Conservation (phyloP, 1,140 invertebrate species). For the Pararge aegeria region DNA sequence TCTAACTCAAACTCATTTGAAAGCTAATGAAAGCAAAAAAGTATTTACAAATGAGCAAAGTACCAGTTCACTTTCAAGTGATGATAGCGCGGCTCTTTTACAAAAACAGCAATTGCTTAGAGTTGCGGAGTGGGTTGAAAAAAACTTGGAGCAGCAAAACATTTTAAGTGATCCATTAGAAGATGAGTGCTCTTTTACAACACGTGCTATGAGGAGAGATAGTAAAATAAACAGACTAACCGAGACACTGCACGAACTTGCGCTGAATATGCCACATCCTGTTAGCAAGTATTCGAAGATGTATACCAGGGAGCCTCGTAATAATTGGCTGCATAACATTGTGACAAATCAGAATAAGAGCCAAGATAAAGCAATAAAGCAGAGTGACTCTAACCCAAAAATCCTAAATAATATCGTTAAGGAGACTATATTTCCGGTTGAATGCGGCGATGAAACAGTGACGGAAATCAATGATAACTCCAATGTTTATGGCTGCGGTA, state of each 20-base stretch:
- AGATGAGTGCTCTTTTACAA: constrained; percentile 57
- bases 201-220: constrained; percentile 47
- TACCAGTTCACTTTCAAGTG: constrained; percentile 75
- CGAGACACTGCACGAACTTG: constrained; percentile 67
- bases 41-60: constrained; percentile 75
- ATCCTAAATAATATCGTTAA: constrained; percentile 54
- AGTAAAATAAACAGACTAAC: constrained; percentile 63
- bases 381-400: constrained; percentile 31
- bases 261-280: constrained; percentile 71
- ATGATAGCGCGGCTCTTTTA: constrained; percentile 76
- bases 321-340: constrained; percentile 51
- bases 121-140: constrained; percentile 85
- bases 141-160: constrained; percentile 79
- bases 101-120: constrained; percentile 83
- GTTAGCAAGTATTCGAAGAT: constrained; percentile 68
- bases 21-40: constrained; percentile 70
- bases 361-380: constrained; percentile 40
- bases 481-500: constrained; percentile 15
- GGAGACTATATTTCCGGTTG: constrained; percentile 70
- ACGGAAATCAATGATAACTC: constrained; percentile 55
- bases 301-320: constrained; percentile 48
- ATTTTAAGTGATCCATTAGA: constrained; percentile 70
- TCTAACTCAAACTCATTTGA: constrained; percentile 70
- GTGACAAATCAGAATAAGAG: constrained; percentile 33
- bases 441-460: constrained; percentile 52